Evolutionary conservation across 2,888 invertebrate species (phyloP), one percentile per base, ranked within the genome.

Genomic region (Phengaris arion): DNA sequence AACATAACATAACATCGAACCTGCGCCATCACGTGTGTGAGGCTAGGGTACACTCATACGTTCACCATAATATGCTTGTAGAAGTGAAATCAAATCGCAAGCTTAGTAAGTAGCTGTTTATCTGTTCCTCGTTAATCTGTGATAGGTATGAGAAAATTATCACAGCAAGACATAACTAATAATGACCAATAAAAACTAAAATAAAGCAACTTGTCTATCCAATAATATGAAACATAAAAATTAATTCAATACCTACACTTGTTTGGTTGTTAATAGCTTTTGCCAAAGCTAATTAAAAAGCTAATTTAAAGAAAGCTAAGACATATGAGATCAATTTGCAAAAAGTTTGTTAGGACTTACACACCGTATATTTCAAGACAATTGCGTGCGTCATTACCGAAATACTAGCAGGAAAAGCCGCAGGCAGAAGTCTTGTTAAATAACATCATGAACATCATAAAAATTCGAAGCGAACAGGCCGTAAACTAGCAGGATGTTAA

Each of bases 401-500:
- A 64, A 64, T 35, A 10, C 5, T 64, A 45, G 35, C 45, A 64
- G 35, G 13, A 35, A 64, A 64, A 35, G 35, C 12, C 35, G 15
- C 12, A 12, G 64, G 64, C 35, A 35, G 64, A 10, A 64, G 64
- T 6, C 7, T 12, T 64, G 2, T 64, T 35, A 64, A 64, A 22
- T 45, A 64, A 64, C 35, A 64, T 45, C 35, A 64, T 64, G 35
- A 45, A 45, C 35, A 35, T 64, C 64, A 64, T 64, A 64, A 64
- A 69, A 48, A 48, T 22, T 59, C 22, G 15, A 57, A 57, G 15
- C 69, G 22, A 7, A 75, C 22, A 59, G 54, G 35, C 45, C 57
- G 75, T 48, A n/a, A 57, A 57, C 70, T 75, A 70, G 77, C 89
- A 88, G 89, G 90, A 91, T 90, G 91, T 89, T 92, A 91, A 91